A percentile compares a stretch with the other conserved stretches of the same genome.
Evolutionary conservation across 2,888 invertebrate species (phyloP).

Genomic region (Liodrosophila aerea): DNA sequence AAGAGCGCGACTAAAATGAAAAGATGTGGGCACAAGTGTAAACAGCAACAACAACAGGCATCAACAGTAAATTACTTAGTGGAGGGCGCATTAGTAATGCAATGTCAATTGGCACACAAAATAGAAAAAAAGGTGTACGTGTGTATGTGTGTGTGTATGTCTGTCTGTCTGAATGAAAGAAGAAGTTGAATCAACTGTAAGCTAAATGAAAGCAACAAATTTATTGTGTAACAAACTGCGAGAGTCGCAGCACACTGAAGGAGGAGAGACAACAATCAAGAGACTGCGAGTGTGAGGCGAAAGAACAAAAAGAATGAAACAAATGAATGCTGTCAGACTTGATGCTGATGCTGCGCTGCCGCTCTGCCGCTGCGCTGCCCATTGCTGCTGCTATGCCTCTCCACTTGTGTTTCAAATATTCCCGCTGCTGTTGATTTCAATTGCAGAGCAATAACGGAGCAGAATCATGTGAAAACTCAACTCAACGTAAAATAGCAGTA

Average conservation of each 20-base stretch:
- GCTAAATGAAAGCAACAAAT: slow-evolving; percentile 58
- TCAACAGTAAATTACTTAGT: slow-evolving; percentile 36
- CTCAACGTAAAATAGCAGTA: slow-evolving; percentile 72
- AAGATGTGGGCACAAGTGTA: no score
- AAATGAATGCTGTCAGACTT: slow-evolving; percentile 44
- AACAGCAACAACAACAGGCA: no score
- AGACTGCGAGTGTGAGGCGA: slow-evolving; percentile 29
- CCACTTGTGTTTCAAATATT: slow-evolving; percentile 10
- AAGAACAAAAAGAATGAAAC: slow-evolving; percentile 59
- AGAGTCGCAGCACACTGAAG: slow-evolving; percentile 37
- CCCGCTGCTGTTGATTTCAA: slow-evolving; percentile 56
- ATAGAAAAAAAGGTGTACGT: slow-evolving; percentile 10
- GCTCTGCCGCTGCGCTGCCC: slow-evolving; percentile 11
- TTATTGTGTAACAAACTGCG: slow-evolving; percentile 67
- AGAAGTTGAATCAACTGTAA: slow-evolving; percentile 38
- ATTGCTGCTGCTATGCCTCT: slow-evolving; percentile 16
- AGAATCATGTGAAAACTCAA: slow-evolving; percentile 52
- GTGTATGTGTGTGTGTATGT: not conserved
- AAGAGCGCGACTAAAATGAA: no score
- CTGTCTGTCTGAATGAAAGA: slow-evolving; percentile 27
- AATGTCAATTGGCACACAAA: slow-evolving; percentile 31
- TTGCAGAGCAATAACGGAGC: slow-evolving; percentile 69
- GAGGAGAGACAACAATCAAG: slow-evolving; percentile 29
- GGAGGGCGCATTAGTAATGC: slow-evolving; percentile 41
- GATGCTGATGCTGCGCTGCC: slow-evolving; percentile 16